A percentile compares a stretch with the other conserved stretches of the same genome.
These are phyloP conservation scores for Burhinus oedicnemus DNA, from an alignment of 2,113 vertebrate species.

Conservation along the genomic window DNA sequence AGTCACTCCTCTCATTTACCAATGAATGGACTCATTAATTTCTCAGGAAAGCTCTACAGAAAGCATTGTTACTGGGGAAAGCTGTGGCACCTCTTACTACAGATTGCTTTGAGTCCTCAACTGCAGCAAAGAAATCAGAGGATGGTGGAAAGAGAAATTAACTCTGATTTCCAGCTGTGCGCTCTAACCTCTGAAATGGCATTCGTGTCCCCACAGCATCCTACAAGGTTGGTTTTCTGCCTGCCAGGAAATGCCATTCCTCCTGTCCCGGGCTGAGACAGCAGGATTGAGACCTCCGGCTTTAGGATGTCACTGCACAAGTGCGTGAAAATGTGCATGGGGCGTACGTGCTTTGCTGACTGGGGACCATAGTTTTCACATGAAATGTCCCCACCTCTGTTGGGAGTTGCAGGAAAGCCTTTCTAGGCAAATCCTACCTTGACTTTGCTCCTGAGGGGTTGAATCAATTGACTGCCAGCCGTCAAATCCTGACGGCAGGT, in stretches of 20 bases:
- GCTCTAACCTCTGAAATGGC: not conserved
- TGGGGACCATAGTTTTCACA: not conserved
- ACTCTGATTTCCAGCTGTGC: not conserved
- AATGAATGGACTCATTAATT: not conserved
- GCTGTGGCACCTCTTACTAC: not conserved
- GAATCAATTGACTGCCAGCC: conserved; percentile 77
- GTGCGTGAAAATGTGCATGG: fast-evolving
- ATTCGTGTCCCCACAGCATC: not conserved
- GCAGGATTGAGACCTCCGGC: not conserved
- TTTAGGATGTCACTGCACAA: not conserved
- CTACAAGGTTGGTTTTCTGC: not conserved
- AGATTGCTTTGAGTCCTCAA: not conserved
- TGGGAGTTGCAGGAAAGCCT: not conserved
- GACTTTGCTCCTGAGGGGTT: conserved; percentile 73
- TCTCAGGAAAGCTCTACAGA: not conserved
- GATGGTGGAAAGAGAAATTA: not conserved
- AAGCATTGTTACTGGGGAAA: not conserved
- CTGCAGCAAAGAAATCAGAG: not conserved
- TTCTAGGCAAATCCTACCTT: conserved; percentile 54
- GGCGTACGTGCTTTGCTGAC: not conserved
- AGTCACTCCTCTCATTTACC: not conserved
- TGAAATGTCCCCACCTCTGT: not conserved
- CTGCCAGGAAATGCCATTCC: not conserved
- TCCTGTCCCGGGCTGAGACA: not conserved
- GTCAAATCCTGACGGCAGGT: conserved; percentile 59